Base-by-base conservation (phyloP, 2,888 invertebrate genomes). In the Autographa pulchrina region DNA sequence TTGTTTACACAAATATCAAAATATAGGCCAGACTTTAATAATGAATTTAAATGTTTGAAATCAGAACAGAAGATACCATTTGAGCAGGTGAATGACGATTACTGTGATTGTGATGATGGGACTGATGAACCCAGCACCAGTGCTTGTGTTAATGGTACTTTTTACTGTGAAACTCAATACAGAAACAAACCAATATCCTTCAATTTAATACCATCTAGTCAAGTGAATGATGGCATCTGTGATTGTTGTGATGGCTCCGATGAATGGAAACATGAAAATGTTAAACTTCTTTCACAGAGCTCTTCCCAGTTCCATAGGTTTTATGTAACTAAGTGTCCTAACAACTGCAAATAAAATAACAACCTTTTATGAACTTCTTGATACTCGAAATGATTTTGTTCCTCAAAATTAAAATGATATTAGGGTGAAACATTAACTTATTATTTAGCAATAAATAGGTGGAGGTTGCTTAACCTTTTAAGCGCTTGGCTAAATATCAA, bases 201-300 rank as follows among this genome's bases (percentile, higher is more conserved):
- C 66, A 90, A 92, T 58, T 82, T 80, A 77, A 91, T 96, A 81
- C 97, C 97, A 13, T 98, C 99, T 1, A 97, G 97, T 77, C 96
- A 98, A 89, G 98, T 99, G 0, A 99, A 99, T 92, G 99, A 99
- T 96, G 98, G 98, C 9, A 97, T 99, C 80, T 99, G 99, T 96
- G 99, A 99, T 92, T 99, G 99, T 87, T 98, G 98, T 92, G 98
- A 98, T 94, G 98, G 98, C n/a, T 98, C 98, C 61, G 98, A 98
- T 92, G 98, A 98, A 91, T 98, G 97, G 97, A 77, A 92, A 9
- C 83, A 86, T 68, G 61, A 84, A 9, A 83, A 80, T 31, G 76
- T 85, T 59, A 89, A 87, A 77, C 75, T 95, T 35, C 80, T 95
- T 20, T 93, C 94, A 14, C 95, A 95, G 83, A 88, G 86, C 62